Evolutionary conservation across 37 sponge, comb jelly and placozoan species (phyloP).

Genomic region (Mnemiopsis leidyi): DNA sequence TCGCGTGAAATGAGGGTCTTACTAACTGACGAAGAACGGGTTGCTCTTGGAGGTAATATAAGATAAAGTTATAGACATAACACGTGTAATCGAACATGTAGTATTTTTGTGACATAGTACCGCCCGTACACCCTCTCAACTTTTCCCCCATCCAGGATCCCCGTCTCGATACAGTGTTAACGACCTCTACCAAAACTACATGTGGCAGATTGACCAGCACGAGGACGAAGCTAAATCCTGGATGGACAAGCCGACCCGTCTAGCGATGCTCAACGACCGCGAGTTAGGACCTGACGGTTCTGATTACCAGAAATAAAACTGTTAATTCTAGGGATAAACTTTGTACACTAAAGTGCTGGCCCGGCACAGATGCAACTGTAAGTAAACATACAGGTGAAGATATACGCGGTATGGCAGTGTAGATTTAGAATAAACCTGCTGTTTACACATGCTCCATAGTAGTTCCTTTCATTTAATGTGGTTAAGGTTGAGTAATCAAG

Average conservation of each 20-base stretch:
- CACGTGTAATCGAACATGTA: too few species aligned
- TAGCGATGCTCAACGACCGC: background rate
- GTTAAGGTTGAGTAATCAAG: too few species aligned
- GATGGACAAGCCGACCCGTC: background rate
- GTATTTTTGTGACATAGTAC: too few species aligned
- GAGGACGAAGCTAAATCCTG: background rate
- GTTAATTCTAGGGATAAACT: background rate
- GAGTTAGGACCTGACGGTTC: background rate
- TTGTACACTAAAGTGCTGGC: too few species aligned
- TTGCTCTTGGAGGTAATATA: conserved; percentile 38
- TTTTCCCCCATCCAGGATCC: conserved; percentile 13
- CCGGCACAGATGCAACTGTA: too few species aligned
- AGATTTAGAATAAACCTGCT: too few species aligned
- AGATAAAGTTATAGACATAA: too few species aligned
- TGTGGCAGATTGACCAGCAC: conserved; percentile 20
- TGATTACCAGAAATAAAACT: background rate
- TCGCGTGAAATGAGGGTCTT: conserved; percentile 28
- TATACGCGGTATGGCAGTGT: too few species aligned
- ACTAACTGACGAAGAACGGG: conserved; percentile 50
- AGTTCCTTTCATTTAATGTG: too few species aligned
- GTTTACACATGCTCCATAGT: too few species aligned
- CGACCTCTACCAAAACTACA: conserved; percentile 31
- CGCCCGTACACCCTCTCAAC: too few species aligned
- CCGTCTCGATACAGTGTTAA: conserved; percentile 56
- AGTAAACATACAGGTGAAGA: too few species aligned